Conservation (phyloP, 2,113 vertebrate species). For the Psettodes erumei region DNA sequence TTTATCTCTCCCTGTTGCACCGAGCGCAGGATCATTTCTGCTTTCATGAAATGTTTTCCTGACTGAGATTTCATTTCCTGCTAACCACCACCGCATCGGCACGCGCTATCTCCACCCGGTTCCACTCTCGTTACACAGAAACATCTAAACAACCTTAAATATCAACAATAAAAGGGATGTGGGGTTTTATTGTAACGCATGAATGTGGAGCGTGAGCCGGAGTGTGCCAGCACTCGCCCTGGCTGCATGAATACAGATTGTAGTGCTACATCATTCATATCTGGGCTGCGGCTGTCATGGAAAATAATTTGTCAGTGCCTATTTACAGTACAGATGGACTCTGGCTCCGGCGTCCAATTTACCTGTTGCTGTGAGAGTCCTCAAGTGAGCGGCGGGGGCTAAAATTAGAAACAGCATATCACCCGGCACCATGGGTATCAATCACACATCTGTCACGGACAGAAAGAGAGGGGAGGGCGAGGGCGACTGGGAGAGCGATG, state of each 20-base stretch:
- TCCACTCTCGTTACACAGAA: neutral
- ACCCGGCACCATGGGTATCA: slow-evolving; percentile 68
- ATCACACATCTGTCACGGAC: slow-evolving; percentile 74
- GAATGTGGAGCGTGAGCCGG: neutral
- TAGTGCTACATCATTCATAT: slow-evolving; percentile 62
- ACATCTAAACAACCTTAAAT: too few species aligned
- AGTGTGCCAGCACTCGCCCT: neutral
- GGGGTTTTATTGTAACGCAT: too few species aligned
- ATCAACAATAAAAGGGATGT: too few species aligned
- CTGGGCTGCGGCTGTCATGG: slow-evolving; percentile 47
- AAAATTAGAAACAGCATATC: slow-evolving; percentile 79
- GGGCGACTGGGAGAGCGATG: slow-evolving; percentile 24
- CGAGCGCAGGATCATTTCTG: too few species aligned
- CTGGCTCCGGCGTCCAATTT: slow-evolving; percentile 70
- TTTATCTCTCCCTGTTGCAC: neutral
- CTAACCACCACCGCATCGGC: too few species aligned
- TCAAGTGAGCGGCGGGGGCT: slow-evolving; percentile 59
- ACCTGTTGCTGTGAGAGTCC: slow-evolving; percentile 73
- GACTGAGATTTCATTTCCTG: neutral
- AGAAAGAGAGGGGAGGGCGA: slow-evolving; percentile 11
- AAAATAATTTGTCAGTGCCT: slow-evolving; percentile 72
- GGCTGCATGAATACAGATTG: neutral
- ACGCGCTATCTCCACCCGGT: neutral
- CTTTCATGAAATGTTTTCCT: too few species aligned
- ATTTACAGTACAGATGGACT: slow-evolving; percentile 76